Evolutionary conservation across 2,113 vertebrate species (phyloP), one percentile per base, ranked within the genome.

Genomic region (Plotosus lineatus): DNA sequence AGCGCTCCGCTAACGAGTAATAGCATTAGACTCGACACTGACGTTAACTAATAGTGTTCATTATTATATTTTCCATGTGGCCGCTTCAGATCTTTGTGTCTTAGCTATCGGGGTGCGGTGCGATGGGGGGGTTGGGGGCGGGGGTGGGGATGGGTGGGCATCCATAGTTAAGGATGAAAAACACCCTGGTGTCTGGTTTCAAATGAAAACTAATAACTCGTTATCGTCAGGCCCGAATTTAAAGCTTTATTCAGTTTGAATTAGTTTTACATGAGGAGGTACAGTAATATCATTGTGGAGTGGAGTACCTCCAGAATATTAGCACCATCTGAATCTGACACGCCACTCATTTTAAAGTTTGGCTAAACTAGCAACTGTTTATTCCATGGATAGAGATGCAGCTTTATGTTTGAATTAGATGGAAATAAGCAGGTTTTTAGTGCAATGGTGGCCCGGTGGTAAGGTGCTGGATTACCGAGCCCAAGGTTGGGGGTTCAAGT

Each of bases 1-100:
- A 77, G 77, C 66, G 78, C 81, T 86, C 50, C 31, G 79, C 71
- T 88, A 89, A 84, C 75, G 83, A 85, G 31, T 83, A 89, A 88
- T 79, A 31, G 75, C 44, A 72, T 88, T 90, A 83, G 74, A 87
- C 85, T 89, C 84, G 65, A 17, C 65, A 55, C 81, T 91, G 93
- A 92, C 92, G 80, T 92, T 93, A 94, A 95, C 90, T 93, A 95
- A 94, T 89, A 87, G 85, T 38, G 68, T 87, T 93, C 92, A 91
- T 95, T 92, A 84, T n/a, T 77, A 92, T 86, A 88, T 92, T 94
- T 95, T 94, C 88, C 91, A 85, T 90, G 65, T 89, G 89, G 90
- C 87, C 91, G 86, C 83, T 68, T 71, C 81, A 87, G 88, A 85
- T 91, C 76, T 68, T 85, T 88, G 56, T 60, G 88, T 91, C 91